Evolutionary conservation across 2,797 vertebrate genomes (phyloP), one percentile per base, ranked within the genome.

Genomic region (Mormyrops attenuatus): DNA sequence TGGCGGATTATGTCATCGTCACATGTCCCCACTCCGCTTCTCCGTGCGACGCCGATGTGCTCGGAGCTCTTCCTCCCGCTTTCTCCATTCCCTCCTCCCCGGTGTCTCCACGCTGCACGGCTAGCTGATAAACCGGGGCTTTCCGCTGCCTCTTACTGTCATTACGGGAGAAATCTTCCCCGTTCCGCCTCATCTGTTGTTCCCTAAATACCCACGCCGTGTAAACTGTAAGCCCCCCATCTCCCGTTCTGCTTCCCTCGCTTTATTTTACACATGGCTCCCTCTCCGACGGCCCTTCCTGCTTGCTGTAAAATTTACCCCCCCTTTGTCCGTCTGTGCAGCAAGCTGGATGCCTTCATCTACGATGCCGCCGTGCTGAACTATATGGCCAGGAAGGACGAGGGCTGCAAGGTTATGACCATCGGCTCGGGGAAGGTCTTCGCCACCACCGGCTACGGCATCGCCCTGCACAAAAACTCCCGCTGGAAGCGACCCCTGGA

Each of bases 341-440:
- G 97, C 94, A 98, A 98, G 95, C 96, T 98, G 94, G 97, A 98
- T 85, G 97, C 97, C 91, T 98, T 98, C 96, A 98, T 98, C 95
- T 98, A 98, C 38, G 97, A 98, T 30, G 97, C 97, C 2, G 97
- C 97, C 17, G 97, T 98, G 93, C 96, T 98, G 91, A 98, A 98
- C 95, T 98, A 98, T 94, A 98, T 98, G 97, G 97, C 97, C 90
- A 96, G 97, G 91, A 98, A 98, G 95, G 97, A 98, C 90, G 97
- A 98, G 94, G 97, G 97, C 93, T 98, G 97, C 95, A 98, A 98
- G 95, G 97, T 98, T 91, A 98, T 98, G 94, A 98, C 97, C 95
- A 98, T 98, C 88, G 97, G 97, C 93, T 98, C 97, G 2, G 97
- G 97, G 94, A 98, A 98, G 95, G 97, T 98, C 93, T 98, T 98